Evolutionary conservation across 2,113 vertebrate species (phyloP).

Genomic region (Amia ocellicauda): DNA sequence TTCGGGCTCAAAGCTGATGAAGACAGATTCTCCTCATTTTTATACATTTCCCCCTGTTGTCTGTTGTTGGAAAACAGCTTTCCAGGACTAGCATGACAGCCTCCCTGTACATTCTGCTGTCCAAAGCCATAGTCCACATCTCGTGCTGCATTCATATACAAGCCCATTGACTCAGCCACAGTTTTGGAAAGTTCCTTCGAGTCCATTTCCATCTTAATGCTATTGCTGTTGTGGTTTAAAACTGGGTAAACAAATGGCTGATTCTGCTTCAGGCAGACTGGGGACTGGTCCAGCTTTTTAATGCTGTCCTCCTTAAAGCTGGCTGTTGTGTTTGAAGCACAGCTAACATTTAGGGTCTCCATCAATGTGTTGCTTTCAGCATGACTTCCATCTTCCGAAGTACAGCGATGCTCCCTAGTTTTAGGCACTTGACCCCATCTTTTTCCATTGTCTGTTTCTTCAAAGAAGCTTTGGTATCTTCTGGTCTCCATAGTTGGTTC

Average conservation of each 20-base stretch:
- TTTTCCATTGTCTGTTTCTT: conserved; percentile 84
- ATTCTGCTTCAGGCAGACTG: conserved; percentile 74
- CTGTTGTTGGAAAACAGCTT: conserved; percentile 81
- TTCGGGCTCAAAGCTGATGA: conserved; percentile 55
- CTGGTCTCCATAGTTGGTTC: conserved; percentile 91
- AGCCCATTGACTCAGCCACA: conserved; percentile 95
- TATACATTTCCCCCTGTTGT: conserved; percentile 66
- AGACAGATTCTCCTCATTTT: conserved; percentile 61
- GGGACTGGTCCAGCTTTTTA: conserved; percentile 78
- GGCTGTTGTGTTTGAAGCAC: conserved; percentile 62
- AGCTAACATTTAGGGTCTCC: conserved; percentile 84
- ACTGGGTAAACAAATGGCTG: conserved; percentile 71
- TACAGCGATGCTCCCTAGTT: conserved; percentile 68
- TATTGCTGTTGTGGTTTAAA: conserved; percentile 74
- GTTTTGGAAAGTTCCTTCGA: conserved; percentile 95
- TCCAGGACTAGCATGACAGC: conserved; percentile 68
- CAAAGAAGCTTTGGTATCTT: conserved; percentile 90
- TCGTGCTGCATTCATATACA: conserved; percentile 93
- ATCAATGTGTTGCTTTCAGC: conserved; percentile 75
- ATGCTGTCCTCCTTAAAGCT: conserved; percentile 73
- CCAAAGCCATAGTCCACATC: conserved; percentile 84
- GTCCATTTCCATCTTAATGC: conserved; percentile 76
- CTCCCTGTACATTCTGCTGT: conserved; percentile 70
- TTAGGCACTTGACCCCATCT: conserved; percentile 85
- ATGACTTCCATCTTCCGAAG: conserved; percentile 67